Conservation (phyloP, 2,888 invertebrate genomes). For the Apantesis nais region DNA sequence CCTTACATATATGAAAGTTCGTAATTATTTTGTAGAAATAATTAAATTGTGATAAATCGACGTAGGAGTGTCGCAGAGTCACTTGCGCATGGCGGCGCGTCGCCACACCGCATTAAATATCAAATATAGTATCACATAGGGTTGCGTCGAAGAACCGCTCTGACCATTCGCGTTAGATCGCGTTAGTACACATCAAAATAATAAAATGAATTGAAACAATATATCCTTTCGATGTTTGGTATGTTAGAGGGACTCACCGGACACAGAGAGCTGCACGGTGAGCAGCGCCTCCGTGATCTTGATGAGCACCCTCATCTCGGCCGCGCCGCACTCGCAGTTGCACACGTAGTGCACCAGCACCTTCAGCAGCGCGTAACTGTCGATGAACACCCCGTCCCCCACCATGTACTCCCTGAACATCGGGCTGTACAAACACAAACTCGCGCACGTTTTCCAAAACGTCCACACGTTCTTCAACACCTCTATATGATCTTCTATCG, state of each 20-base stretch:
- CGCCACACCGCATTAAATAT: no score
- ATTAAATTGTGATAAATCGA: no score
- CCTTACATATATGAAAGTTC: no score
- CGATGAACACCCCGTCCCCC: slow-evolving; percentile 65
- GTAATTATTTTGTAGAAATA: no score
- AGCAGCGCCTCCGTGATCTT: slow-evolving; percentile 76
- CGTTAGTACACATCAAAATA: no score
- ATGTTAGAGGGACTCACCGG: slow-evolving; percentile 62
- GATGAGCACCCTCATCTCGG: slow-evolving; percentile 65
- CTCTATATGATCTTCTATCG: slow-evolving; percentile 61
- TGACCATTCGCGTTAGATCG: no score
- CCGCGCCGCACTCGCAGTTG: slow-evolving; percentile 45
- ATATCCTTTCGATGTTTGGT: no score
- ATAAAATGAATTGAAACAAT: no score
- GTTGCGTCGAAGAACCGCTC: no score
- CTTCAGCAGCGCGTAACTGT: slow-evolving; percentile 73
- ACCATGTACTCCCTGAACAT: slow-evolving; percentile 79
- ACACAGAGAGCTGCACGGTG: slow-evolving; percentile 74
- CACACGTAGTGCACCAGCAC: slow-evolving; percentile 66
- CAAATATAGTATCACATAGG: no score
- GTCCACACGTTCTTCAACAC: slow-evolving; percentile 73
- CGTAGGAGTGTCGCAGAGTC: no score
- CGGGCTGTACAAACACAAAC: slow-evolving; percentile 84
- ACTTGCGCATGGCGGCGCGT: no score
- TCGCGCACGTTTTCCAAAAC: slow-evolving; percentile 83